Evolutionary conservation across 2,797 vertebrate genomes (phyloP).

Genomic region (Phylloscopus collybita): DNA sequence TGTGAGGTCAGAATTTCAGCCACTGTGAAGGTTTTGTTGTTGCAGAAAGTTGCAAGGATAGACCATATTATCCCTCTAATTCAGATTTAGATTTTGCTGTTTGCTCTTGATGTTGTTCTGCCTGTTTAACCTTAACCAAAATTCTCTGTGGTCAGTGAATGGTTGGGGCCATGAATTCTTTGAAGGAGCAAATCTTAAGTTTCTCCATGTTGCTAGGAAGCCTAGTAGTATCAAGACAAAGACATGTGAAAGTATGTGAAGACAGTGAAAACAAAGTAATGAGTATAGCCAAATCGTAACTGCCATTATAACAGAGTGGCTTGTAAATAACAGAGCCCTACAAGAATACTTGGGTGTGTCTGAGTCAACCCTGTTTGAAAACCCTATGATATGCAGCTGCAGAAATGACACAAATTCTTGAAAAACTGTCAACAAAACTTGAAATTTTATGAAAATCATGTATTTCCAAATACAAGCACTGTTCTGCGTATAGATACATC

Average conservation of each 20-base stretch:
- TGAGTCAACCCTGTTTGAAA: not conserved
- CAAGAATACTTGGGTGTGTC: slow-evolving; percentile 37
- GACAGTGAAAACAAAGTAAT: not conserved
- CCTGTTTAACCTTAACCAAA: not conserved
- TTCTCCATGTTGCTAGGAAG: not conserved
- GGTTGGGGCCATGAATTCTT: not conserved
- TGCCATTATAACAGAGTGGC: not conserved
- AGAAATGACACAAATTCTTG: slow-evolving; percentile 10
- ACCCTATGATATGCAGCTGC: slow-evolving; percentile 1
- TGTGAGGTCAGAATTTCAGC: not conserved
- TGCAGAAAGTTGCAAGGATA: not conserved
- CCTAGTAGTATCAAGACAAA: not conserved
- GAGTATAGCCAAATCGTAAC: not conserved
- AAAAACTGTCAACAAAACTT: not conserved
- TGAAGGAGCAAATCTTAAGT: not conserved
- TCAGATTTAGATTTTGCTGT: not conserved
- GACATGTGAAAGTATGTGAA: not conserved
- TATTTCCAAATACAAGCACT: not conserved
- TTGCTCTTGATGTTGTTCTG: not conserved
- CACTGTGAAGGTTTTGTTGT: not conserved
- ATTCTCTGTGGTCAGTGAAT: not conserved
- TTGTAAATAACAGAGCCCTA: slow-evolving; percentile 18
- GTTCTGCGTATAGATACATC: not conserved
- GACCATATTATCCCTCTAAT: not conserved
- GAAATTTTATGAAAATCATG: not conserved